Conservation (phyloP, 92 coral and sea anemone genomes). For the Zoanthus gigantus region DNA sequence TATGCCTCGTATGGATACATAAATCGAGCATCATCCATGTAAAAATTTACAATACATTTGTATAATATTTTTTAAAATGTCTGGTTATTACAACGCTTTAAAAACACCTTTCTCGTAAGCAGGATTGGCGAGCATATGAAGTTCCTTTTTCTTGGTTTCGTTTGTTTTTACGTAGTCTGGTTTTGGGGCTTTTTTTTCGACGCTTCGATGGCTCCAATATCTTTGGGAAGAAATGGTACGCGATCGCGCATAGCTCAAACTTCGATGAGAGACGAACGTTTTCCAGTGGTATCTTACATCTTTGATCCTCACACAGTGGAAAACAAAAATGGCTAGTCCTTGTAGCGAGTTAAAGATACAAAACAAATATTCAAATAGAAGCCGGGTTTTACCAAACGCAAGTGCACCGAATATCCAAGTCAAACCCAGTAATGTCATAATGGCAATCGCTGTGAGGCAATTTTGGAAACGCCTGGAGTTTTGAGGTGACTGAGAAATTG, state of each 20-base stretch:
- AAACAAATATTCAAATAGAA: conserved; percentile 57
- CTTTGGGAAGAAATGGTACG: not conserved
- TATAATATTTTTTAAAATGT: not conserved
- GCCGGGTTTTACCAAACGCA: conserved; percentile 50
- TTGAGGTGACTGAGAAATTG: conserved; percentile 9
- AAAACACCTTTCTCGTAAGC: not conserved
- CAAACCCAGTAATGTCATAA: conserved; percentile 52
- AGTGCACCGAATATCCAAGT: conserved; percentile 63
- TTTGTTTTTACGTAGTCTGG: not conserved
- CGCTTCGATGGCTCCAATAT: not conserved
- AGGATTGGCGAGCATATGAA: not conserved
- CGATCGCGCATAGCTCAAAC: conserved; percentile 20
- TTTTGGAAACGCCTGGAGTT: not conserved
- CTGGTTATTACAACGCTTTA: not conserved
- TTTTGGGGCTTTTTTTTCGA: not conserved
- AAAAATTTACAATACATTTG: not conserved
- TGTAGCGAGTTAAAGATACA: conserved; percentile 63
- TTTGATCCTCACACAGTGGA: conserved; percentile 52
- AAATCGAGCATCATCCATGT: no score
- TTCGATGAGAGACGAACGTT: conserved; percentile 26
- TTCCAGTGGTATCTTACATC: conserved; percentile 60
- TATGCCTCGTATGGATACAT: no score
- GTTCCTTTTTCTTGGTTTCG: not conserved
- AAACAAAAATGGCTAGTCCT: conserved; percentile 57
- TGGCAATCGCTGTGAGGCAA: conserved; percentile 43